Evolutionary conservation across 2,888 invertebrate genomes (phyloP), one percentile per base, ranked within the genome.

Genomic region (Amblyteles armatorius): DNA sequence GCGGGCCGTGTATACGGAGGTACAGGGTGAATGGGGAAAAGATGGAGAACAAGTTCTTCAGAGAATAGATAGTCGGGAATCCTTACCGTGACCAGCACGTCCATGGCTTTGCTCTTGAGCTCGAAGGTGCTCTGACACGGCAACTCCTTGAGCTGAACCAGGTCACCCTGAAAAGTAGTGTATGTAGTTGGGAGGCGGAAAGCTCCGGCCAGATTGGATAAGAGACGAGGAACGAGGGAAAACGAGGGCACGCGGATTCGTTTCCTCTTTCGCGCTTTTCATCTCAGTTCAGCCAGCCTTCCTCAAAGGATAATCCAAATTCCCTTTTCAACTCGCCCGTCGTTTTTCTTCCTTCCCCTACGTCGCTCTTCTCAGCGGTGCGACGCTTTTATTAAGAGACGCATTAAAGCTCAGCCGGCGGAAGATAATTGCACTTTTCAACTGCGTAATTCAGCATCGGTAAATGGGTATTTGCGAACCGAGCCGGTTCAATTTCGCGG

Each of bases 131-230:
- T 94, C 82, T 94, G 93, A 80, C 95, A 94, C 40, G 96, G 96
- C 79, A 98, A 95, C 91, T 97, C 97, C 93, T 98, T 98, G 91
- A 98, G 95, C 93, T 98, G 98, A 26, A 99, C 98, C 86, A 98
- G 95, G 92, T 99, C 98, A 1, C 98, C 98, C 98, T 98, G 95
- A 44, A 94, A 94, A 87, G 22, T 79, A 65, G 73, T 57, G 19
- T 50, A 5, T 6, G 69, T 19, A 55, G 4, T 29, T 26, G 40
- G 19, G 9, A 36, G 60, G 48, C 22, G 40, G 9, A 33, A 48
- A 7, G 60, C 26, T 57, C 40, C 50, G 13, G 19, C 29, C 6
- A 48, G 60, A 79, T 77, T 57, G 44, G 16, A 79, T 36, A 55
- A 44, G 48, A 68, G 44, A n/a, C 16, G 33, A 11, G 33, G 60